Conservation (phyloP, 2,797 vertebrate genomes). For the Okamejei kenojei region DNA sequence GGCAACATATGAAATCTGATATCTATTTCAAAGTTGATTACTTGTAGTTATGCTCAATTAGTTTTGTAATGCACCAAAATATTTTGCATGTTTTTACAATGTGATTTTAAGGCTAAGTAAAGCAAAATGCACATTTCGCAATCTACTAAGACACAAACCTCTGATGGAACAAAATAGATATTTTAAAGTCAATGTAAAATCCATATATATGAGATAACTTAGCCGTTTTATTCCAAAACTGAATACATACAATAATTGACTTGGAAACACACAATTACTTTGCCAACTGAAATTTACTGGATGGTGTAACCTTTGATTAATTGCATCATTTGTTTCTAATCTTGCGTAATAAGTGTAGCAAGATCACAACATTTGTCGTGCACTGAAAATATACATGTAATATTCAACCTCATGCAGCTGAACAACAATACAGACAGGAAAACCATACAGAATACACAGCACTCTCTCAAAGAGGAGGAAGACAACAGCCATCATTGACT, state of each 20-base stretch:
- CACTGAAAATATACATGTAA: slow-evolving; percentile 64
- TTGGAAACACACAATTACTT: not conserved
- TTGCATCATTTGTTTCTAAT: slow-evolving; percentile 3
- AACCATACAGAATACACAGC: slow-evolving; percentile 53
- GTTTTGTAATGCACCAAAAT: not conserved
- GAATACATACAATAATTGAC: not conserved
- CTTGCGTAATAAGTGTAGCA: slow-evolving; percentile 48
- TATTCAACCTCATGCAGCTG: slow-evolving; percentile 77
- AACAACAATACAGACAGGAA: slow-evolving; percentile 54
- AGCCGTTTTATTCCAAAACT: not conserved
- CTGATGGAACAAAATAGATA: slow-evolving; percentile 9
- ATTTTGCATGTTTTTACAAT: not conserved
- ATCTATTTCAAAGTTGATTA: not conserved
- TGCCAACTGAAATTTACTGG: not conserved
- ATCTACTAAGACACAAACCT: not conserved
- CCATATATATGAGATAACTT: not conserved
- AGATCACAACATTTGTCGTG: slow-evolving; percentile 65
- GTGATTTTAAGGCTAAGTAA: not conserved
- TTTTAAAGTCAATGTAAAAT: not conserved
- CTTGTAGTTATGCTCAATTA: slow-evolving; percentile 8
- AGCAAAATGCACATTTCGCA: not conserved
- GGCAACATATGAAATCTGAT: not conserved
- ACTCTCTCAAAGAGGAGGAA: slow-evolving; percentile 69
- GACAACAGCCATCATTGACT: slow-evolving; percentile 54
- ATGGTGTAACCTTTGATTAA: slow-evolving; percentile 20